phyloP scores from a whole-genome alignment of 2,797 vertebrate species.

The Toxotes lorentzi region DNA sequence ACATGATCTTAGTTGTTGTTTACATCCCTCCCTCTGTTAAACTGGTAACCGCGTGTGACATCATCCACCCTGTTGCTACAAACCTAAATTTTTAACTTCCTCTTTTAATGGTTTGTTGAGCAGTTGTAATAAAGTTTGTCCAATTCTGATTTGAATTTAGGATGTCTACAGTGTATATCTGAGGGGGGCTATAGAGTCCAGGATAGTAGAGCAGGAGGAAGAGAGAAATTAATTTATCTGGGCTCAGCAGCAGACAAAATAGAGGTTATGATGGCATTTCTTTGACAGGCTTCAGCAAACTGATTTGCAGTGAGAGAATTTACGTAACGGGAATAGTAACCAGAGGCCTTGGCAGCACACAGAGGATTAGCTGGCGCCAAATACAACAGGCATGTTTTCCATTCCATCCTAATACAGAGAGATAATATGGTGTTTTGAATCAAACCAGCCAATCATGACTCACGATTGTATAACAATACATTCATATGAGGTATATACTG shows the following conservation, averaged over 20 bases:
- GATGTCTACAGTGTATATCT: constrained; percentile 1
- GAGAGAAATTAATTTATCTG: background rate
- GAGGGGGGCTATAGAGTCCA: background rate
- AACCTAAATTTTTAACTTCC: too few relatives aligned
- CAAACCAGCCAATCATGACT: background rate
- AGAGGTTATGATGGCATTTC: background rate
- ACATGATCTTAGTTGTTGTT: too few relatives aligned
- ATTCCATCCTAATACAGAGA: background rate
- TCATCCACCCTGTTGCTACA: too few relatives aligned
- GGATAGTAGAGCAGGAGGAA: constrained; percentile 5
- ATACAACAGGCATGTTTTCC: background rate
- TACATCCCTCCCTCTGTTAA: too few relatives aligned
- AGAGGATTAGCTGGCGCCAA: background rate
- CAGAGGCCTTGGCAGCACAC: background rate
- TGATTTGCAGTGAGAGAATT: background rate
- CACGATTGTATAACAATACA: background rate
- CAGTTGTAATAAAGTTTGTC: too few relatives aligned
- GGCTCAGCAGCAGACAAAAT: background rate
- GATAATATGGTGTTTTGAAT: background rate
- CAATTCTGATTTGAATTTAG: constrained; percentile 1
- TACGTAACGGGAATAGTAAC: background rate
- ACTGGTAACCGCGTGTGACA: too few relatives aligned
- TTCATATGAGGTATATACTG: background rate
- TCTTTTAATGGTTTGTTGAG: too few relatives aligned
- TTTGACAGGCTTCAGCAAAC: constrained; percentile 6